Evolutionary conservation across 2,888 invertebrate species (phyloP).

Genomic region (Psococerastis gibbosa): DNA sequence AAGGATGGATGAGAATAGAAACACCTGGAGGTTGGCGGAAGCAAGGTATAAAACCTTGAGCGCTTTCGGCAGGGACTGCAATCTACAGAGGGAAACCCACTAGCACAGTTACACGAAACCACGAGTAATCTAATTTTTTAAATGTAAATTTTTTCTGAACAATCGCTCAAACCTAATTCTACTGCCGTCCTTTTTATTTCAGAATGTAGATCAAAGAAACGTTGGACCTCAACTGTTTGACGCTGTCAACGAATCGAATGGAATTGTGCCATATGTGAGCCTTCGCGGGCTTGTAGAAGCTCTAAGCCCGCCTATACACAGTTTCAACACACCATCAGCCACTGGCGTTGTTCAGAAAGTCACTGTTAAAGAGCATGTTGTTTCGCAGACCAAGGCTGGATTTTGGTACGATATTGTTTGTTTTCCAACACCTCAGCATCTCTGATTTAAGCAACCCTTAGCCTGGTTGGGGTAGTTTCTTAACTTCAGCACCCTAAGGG

Average conservation of each 20-base stretch:
- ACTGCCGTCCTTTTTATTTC: constrained; percentile 6
- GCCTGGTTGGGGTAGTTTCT: no score
- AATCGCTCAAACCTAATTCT: constrained; percentile 9
- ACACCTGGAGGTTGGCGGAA: no score
- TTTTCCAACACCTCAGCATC: constrained; percentile 20
- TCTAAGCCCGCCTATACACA: constrained; percentile 52
- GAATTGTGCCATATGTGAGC: constrained; percentile 52
- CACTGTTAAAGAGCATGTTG: constrained; percentile 62
- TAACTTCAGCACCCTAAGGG: no score
- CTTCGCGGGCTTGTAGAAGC: constrained; percentile 57
- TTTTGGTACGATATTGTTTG: constrained; percentile 57
- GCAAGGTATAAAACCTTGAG: no score
- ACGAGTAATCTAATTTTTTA: constrained; percentile 14
- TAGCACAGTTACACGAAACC: no score
- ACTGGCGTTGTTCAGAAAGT: constrained; percentile 63
- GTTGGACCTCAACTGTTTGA: constrained; percentile 42
- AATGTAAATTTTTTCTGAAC: constrained; percentile 6
- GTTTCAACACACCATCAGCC: constrained; percentile 49
- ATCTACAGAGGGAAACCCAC: no score
- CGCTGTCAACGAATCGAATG: constrained; percentile 39
- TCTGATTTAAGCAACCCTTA: no score
- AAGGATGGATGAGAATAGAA: no score
- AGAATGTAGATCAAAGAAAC: constrained; percentile 51
- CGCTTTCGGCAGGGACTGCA: no score
- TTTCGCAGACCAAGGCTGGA: constrained; percentile 56